These are phyloP conservation scores for Apamea monoglypha DNA, from an alignment of 2,888 invertebrate genomes.

Conservation along the genomic window DNA sequence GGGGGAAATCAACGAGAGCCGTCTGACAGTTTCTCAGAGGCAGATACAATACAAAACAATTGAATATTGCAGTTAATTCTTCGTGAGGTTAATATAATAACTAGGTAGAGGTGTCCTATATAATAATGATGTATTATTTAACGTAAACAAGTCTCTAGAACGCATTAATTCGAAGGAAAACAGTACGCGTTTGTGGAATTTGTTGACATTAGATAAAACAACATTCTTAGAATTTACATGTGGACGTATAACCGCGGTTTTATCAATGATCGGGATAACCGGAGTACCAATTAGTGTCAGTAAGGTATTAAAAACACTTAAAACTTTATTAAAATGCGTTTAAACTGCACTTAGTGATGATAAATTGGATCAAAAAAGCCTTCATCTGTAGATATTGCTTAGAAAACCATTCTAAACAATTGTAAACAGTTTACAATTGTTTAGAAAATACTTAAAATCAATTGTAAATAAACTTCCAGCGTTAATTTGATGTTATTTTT, in stretches of 20 bases:
- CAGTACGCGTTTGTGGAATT: conserved; percentile 31
- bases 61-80: not conserved
- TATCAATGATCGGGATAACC: conserved; percentile 47
- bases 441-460: not conserved
- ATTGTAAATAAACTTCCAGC: not conserved
- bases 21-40: not conserved
- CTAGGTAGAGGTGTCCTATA: not conserved
- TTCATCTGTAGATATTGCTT: not conserved
- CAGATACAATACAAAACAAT: conserved; percentile 1
- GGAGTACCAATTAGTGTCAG: conserved; percentile 43
- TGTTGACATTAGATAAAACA: conserved; percentile 60
- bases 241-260: conserved; percentile 17
- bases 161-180: conserved; percentile 43
- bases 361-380: not conserved
- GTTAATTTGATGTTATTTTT: not conserved
- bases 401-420: not conserved
- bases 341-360: not conserved
- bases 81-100: not conserved
- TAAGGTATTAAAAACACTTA: conserved; percentile 29
- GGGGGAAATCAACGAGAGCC: conserved; percentile 13
- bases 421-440: not conserved
- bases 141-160: conserved; percentile 19
- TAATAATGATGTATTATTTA: not conserved
- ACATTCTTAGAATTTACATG: conserved; percentile 54
- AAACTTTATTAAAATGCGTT: conserved; percentile 6